Evolutionary conservation across 2,797 vertebrate species (phyloP).

Genomic region (Amblyopsis hoosieri): DNA sequence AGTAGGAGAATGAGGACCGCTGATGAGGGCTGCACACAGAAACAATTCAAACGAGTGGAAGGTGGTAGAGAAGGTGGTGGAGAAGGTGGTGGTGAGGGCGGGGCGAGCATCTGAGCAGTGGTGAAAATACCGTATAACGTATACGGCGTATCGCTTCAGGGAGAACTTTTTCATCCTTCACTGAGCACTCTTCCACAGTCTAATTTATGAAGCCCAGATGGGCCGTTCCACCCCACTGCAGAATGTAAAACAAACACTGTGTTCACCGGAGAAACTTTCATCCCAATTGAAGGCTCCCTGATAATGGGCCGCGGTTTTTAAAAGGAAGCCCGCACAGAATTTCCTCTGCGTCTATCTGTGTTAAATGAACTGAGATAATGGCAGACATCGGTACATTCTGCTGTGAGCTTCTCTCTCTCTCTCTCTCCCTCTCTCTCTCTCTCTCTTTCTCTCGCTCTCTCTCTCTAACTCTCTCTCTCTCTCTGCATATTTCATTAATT

Average conservation of each 20-base stretch:
- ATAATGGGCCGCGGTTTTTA: constrained; percentile 21
- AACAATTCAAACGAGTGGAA: constrained; percentile 16
- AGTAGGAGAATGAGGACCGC: constrained; percentile 52
- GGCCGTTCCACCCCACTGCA: constrained; percentile 54
- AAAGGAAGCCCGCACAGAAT: constrained; percentile 17
- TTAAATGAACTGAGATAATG: constrained; percentile 34
- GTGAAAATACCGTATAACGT: constrained; percentile 10
- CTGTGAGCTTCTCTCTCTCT: not conserved
- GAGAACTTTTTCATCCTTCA: constrained; percentile 55
- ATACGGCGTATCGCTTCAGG: constrained; percentile 52
- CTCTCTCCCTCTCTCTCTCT: not conserved
- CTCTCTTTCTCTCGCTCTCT: no score
- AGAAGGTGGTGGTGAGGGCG: constrained; percentile 16
- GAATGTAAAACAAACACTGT: constrained; percentile 47
- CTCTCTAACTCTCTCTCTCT: constrained; percentile 9
- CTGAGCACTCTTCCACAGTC: constrained; percentile 47
- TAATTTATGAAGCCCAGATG: constrained; percentile 63
- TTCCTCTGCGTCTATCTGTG: constrained; percentile 18
- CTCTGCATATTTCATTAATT: constrained; percentile 4
- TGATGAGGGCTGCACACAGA: constrained; percentile 49
- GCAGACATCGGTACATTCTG: constrained; percentile 13
- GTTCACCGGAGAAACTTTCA: constrained; percentile 41
- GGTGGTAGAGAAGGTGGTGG: constrained; percentile 57
- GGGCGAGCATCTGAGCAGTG: not conserved
- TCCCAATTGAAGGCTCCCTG: constrained; percentile 24